Percentiles rank a stretch among this genome's conserved stretches.
phyloP scores from a whole-genome alignment of 2,888 invertebrate genomes.

The Caenorhabditis wallacei region DNA sequence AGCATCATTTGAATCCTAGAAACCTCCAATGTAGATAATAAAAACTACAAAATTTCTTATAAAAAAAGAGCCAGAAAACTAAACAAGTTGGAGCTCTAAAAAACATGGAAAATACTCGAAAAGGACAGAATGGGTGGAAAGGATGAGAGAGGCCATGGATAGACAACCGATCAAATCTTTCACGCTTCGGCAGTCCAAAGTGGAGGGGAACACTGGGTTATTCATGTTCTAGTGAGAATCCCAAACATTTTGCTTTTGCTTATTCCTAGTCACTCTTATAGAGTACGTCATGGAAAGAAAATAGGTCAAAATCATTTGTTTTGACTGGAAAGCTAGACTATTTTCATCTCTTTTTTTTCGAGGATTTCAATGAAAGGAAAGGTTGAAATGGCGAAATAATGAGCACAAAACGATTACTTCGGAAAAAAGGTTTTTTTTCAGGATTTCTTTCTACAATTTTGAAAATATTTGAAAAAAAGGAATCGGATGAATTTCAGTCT shows the following conservation, averaged over 20 bases:
- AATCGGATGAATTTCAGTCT: too few species aligned
- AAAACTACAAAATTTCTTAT: not conserved
- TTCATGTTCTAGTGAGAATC: slow-evolving; percentile 55
- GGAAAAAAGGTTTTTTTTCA: not conserved
- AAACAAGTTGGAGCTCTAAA: slow-evolving; percentile 27
- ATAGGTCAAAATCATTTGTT: slow-evolving; percentile 36
- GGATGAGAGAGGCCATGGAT: slow-evolving; percentile 37
- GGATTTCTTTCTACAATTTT: too few species aligned
- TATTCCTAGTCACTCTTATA: slow-evolving; percentile 1
- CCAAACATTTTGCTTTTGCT: slow-evolving; percentile 47
- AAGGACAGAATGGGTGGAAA: slow-evolving; percentile 45
- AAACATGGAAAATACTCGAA: slow-evolving; percentile 36
- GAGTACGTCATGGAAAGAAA: slow-evolving; percentile 12
- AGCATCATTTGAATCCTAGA: slow-evolving; percentile 29
- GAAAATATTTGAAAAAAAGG: too few species aligned
- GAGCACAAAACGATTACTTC: not conserved
- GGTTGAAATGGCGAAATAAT: not conserved
- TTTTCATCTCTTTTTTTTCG: not conserved
- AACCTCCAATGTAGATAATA: not conserved
- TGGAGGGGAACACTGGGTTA: slow-evolving; percentile 57
- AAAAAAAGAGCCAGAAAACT: not conserved
- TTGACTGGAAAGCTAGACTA: not conserved
- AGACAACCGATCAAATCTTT: slow-evolving; percentile 63
- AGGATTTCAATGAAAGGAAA: not conserved
- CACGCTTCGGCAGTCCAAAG: slow-evolving; percentile 52